phyloP scores from a whole-genome alignment of 2,888 invertebrate species.

The Rhagophthalmus giganteus region DNA sequence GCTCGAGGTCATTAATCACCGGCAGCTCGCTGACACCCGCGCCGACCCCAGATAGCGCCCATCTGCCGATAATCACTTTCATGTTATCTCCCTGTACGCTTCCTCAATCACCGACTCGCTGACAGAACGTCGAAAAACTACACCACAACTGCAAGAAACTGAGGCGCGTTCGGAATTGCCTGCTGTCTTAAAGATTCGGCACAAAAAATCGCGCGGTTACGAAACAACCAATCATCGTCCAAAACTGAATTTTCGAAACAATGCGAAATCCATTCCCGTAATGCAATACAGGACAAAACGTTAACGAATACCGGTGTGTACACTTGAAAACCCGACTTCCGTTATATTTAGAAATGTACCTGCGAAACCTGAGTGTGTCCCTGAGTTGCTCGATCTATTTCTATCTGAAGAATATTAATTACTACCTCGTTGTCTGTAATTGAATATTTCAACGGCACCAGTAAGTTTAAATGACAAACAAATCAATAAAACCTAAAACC shows the following conservation, averaged over 20 bases:
- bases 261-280: no score
- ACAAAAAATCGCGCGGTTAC: conserved; percentile 8
- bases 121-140: conserved; percentile 47
- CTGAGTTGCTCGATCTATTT: conserved; percentile 30
- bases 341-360: conserved; percentile 31
- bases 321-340: conserved; percentile 24
- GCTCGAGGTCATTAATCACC: conserved; percentile 54
- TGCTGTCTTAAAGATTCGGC: conserved; percentile 4
- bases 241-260: no score
- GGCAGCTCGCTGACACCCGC: conserved; percentile 45
- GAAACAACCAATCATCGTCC: neutral
- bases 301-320: conserved; percentile 20
- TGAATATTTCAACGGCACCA: conserved; percentile 13
- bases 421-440: conserved; percentile 20
- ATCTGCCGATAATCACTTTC: conserved; percentile 54
- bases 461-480: conserved; percentile 12
- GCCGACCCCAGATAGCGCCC: conserved; percentile 48
- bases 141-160: conserved; percentile 37
- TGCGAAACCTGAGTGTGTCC: conserved; percentile 29
- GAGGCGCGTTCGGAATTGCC: conserved; percentile 27
- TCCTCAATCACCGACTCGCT: conserved; percentile 42
- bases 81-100: conserved; percentile 48
- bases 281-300: no score
- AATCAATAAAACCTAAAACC: neutral
- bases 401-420: conserved; percentile 27